Percentiles rank a stretch among this genome's conserved stretches.
Evolutionary conservation across 2,888 invertebrate species (phyloP).

Genomic region (Spodoptera exigua): DNA sequence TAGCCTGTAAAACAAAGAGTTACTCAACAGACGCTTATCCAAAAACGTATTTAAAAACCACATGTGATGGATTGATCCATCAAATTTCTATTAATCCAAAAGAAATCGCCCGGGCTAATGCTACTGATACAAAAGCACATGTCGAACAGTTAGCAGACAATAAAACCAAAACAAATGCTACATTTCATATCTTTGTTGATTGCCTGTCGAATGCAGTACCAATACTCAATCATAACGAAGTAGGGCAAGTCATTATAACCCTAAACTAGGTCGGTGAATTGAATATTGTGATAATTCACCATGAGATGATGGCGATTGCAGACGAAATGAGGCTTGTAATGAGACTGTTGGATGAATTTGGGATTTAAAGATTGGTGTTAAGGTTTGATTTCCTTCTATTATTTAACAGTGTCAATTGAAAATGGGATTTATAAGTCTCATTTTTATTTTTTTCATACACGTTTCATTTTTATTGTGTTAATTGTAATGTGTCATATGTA

Average conservation of each 20-base stretch:
- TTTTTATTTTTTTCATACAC: too few relatives aligned
- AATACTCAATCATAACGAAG: constrained; percentile 67
- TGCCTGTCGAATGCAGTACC: constrained; percentile 64
- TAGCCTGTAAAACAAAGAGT: too few relatives aligned
- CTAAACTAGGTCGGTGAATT: constrained; percentile 64
- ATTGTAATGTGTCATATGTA: too few relatives aligned
- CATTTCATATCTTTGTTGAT: constrained; percentile 70
- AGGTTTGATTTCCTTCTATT: constrained; percentile 24
- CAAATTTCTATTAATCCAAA: too few relatives aligned
- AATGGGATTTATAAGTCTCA: too few relatives aligned
- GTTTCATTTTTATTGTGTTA: too few relatives aligned
- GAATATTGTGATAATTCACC: constrained; percentile 60
- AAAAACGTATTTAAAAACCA: too few relatives aligned
- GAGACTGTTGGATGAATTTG: constrained; percentile 40
- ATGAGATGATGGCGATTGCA: constrained; percentile 46
- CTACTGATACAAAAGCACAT: constrained; percentile 57
- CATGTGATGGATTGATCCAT: too few relatives aligned
- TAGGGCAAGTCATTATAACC: constrained; percentile 69
- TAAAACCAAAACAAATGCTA: constrained; percentile 77
- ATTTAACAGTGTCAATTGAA: too few relatives aligned
- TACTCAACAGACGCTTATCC: too few relatives aligned
- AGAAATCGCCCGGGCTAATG: constrained; percentile 33
- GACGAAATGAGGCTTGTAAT: constrained; percentile 52
- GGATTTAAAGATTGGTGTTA: constrained; percentile 21
- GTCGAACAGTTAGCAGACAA: constrained; percentile 69